phyloP scores from a whole-genome alignment of 1,140 invertebrate genomes.

The Drosophila auraria region DNA sequence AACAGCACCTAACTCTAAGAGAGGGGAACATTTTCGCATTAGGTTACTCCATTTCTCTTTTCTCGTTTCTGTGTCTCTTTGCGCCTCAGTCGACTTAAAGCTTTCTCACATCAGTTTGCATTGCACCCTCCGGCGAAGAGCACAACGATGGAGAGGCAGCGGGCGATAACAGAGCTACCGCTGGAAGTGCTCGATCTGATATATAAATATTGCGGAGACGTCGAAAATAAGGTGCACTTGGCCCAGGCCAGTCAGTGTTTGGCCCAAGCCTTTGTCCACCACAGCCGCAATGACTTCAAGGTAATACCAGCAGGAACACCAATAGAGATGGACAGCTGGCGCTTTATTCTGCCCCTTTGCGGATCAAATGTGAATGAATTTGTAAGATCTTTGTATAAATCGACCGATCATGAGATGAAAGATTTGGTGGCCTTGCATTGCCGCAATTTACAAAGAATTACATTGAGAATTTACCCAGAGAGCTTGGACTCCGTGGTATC shows the following conservation, averaged over 20 bases:
- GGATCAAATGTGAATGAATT: background rate
- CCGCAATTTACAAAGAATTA: background rate
- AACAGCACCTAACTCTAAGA: no score
- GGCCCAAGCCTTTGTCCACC: slow-evolving; percentile 11
- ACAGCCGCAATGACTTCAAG: no score
- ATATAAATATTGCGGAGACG: background rate
- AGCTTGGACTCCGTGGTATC: background rate
- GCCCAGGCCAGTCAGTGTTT: background rate
- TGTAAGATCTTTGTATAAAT: fast-evolving
- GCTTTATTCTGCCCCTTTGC: background rate
- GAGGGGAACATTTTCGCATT: background rate
- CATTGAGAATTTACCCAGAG: background rate
- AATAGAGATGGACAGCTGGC: background rate
- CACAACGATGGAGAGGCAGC: slow-evolving; percentile 2
- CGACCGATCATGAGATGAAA: background rate
- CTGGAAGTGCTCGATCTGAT: slow-evolving; percentile 29
- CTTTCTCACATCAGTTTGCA: slow-evolving; percentile 1
- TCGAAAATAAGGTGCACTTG: background rate
- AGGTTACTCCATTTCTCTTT: background rate
- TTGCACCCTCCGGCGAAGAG: background rate
- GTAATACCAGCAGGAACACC: slow-evolving; percentile 10
- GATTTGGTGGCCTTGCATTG: background rate
- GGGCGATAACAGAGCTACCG: slow-evolving; percentile 1
- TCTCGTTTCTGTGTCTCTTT: no score
- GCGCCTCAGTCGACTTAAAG: no score